Percentiles rank a stretch among this genome's conserved stretches.
These are phyloP conservation scores for Cetonia aurata DNA, from an alignment of 2,888 invertebrate genomes.

Conservation along the genomic window DNA sequence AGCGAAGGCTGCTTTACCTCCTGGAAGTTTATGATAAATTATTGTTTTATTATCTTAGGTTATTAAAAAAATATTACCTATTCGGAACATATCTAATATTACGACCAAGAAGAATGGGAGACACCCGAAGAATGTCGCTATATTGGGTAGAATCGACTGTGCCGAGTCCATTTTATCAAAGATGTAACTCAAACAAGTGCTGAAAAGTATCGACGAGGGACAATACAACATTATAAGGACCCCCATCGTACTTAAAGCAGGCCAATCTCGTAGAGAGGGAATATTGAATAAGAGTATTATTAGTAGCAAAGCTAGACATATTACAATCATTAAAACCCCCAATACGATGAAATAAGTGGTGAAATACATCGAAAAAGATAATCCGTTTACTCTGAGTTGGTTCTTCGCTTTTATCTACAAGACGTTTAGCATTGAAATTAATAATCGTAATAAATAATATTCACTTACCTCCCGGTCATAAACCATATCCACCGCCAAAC, in stretches of 20 bases:
- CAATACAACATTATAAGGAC: conserved; percentile 78
- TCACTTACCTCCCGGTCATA: conserved; percentile 82
- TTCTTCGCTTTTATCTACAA: conserved; percentile 84
- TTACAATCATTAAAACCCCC: conserved; percentile 76
- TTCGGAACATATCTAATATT: conserved; percentile 78
- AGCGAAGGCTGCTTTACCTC: conserved; percentile 75
- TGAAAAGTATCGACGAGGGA: conserved; percentile 81
- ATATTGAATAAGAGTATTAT: conserved; percentile 79
- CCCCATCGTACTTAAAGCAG: conserved; percentile 78
- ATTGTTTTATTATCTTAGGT: no score
- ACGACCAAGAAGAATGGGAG: conserved; percentile 82
- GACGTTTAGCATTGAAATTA: conserved; percentile 41
- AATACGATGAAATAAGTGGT: conserved; percentile 81
- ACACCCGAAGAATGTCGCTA: conserved; percentile 80
- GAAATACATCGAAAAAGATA: conserved; percentile 82
- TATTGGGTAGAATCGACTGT: conserved; percentile 82
- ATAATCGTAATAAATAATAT: not conserved
- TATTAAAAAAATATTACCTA: conserved; percentile 68
- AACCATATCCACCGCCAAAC: conserved; percentile 83
- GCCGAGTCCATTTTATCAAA: conserved; percentile 88
- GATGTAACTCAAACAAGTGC: conserved; percentile 82
- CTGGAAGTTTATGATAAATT: conserved; percentile 60
- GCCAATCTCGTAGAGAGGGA: conserved; percentile 77
- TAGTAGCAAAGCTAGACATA: conserved; percentile 74
- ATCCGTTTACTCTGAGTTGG: conserved; percentile 84